Base-by-base conservation (phyloP, 2,888 invertebrate genomes). In the Pollenia labialis region DNA sequence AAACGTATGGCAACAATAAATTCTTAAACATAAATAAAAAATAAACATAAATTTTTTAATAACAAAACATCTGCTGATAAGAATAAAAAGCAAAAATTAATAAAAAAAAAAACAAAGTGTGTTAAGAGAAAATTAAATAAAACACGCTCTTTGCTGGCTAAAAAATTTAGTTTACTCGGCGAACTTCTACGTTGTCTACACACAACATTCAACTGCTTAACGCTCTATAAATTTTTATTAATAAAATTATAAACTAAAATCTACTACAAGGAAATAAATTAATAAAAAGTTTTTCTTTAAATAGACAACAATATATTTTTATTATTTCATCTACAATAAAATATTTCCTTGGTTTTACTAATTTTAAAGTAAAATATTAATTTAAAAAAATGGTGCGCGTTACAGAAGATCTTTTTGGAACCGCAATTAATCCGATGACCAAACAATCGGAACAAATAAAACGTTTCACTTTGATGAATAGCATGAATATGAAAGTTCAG, bases 381-480 rank as follows among this genome's bases (percentile, higher is more conserved):
- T 32, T 32, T 7, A 60, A 6, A 69, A 40, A 8, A 62, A 92
- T 93, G 90, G 90, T 92, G 48, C 88, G 89, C 81, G 90, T 93
- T 8, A 89, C 85, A 6, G 91, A 93, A 88, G 93, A 93, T 87
- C 77, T 87, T 12, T 93, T 93, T 76, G 93, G 93, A 42, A 85
- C 48, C 3, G 90, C 91, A 10, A 85, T 90, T 6, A 90, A 93
- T 89, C 92, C 93, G 0, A 87, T 92, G 12, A 91, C 90, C 3
- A 89, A 90, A 40, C 71, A 90, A 16, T 69, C 77, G 46, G 91
- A 90, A 16, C 60, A 76, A 46, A 91, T 93, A 50, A 91, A 90
- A 9, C 91, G 93, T 11, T 93, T 92, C 69, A 93, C 93, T 3
- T 87, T 93, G 40, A 81, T 87, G 66, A 93, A 93, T 88, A 90